Evolutionary conservation across 2,888 invertebrate species (phyloP), one percentile per base, ranked within the genome.

Genomic region (Mellilla xanthometata): DNA sequence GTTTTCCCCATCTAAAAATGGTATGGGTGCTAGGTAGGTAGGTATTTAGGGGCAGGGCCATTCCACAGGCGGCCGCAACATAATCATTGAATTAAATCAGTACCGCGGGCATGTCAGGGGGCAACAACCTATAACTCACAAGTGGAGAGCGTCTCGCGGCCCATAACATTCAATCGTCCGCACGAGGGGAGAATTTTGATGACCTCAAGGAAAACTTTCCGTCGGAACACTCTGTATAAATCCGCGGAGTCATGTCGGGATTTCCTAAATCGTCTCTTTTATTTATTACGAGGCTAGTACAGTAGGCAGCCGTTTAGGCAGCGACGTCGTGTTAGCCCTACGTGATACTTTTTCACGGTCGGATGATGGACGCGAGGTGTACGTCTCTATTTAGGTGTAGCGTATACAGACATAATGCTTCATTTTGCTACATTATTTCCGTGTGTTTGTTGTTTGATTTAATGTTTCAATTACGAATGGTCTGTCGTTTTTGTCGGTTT

Each of bases 151-250:
- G 76, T 77, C 83, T 80, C 79, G 76, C 77, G 81, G 82, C 76
- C 79, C 81, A 83, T 85, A 86, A 85, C 86, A 86, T 87, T 87
- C 86, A 86, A 86, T 87, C 86, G 87, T 79, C 76, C 74, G 80
- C 60, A 75, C 86, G 84, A 77, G 76, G 82, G 79, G 72, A 76
- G 86, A 85, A 86, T 87, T 84, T 78, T 83, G 84, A 87, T 86
- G 83, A 85, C 81, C 81, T 76, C 74, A 76, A 84, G 76, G 81
- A 85, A 84, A 83, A 84, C 68, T 84, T 85, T 81, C 72, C 79
- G 72, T 72, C 76, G 49, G 59, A 78, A 82, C 78, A 84, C 81
- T 81, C 78, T 77, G 81, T 83, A 85, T 86, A 86, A 86, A 85
- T 85, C 84, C 83, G 76, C 59, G 69, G 76, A 84, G 81, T 82